phyloP scores from a whole-genome alignment of 2,888 invertebrate genomes.

The Galerucella nymphaeae region DNA sequence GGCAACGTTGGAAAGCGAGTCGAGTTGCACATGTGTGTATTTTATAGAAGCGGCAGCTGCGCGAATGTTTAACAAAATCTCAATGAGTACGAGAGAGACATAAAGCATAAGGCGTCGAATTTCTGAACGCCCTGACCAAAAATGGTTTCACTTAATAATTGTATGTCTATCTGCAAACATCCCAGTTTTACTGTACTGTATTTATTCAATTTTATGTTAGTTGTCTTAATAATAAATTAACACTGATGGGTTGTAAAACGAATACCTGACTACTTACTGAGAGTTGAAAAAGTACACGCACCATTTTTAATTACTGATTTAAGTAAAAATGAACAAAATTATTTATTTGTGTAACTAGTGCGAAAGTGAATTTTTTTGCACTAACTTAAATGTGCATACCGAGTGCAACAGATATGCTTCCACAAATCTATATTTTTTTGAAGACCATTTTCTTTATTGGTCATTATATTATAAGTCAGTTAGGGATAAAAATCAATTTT shows the following conservation, averaged over 20 bases:
- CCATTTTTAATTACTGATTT: too few relatives aligned
- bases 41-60: constrained; percentile 46
- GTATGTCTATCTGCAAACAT: constrained; percentile 52
- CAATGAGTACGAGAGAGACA: constrained; percentile 54
- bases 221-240: neutral
- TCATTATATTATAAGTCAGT: too few relatives aligned
- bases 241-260: neutral
- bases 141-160: constrained; percentile 69
- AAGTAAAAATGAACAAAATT: too few relatives aligned
- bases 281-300: neutral
- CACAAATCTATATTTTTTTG: too few relatives aligned
- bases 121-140: constrained; percentile 78
- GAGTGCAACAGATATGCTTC: too few relatives aligned
- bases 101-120: constrained; percentile 62
- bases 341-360: too few relatives aligned
- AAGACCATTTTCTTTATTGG: too few relatives aligned
- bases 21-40: constrained; percentile 24
- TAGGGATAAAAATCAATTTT: too few relatives aligned
- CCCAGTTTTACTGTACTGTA: constrained; percentile 5
- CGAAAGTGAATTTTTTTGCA: too few relatives aligned
- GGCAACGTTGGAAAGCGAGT: constrained; percentile 26
- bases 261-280: neutral
- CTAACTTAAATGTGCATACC: too few relatives aligned
- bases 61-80: constrained; percentile 39
- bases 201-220: constrained; percentile 32